Evolutionary conservation across 2,888 invertebrate species (phyloP), one percentile per base, ranked within the genome.

Genomic region (Metopia argyrocephala): DNA sequence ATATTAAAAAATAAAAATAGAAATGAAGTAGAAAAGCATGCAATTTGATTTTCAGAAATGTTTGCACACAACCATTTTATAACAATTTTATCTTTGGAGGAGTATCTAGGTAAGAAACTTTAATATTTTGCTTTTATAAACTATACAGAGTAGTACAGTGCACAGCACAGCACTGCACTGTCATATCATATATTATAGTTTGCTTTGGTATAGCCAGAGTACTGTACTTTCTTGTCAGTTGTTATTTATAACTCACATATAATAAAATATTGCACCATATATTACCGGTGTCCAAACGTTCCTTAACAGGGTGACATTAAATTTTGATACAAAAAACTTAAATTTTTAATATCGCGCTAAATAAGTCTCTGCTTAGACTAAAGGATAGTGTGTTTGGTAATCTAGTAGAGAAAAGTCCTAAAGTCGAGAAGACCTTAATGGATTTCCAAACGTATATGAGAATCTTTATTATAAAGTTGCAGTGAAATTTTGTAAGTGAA

Each of bases 161-260:
- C 15, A 66, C 12, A 28, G 1, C 18, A 25, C 27, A 52, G 21
- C 50, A 20, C 21, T 6, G 61, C 6, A 12, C 31, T 31, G 12
- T 12, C 38, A 15, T 12, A 38, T 38, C 38, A 38, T 38, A 38
- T 38, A 38, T 38, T 38, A 38, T 38, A 4, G 38, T 9, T n/a
- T 28, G 12, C 28, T 61, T 48, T 9, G 48, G 4, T 45, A 64
- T 38, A 38, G 38, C 54, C n/a, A n/a, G n/a, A 4, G 48, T 31
- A 38, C 27, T 48, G 12, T 28, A 59, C 57, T 65, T 45, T 27
- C 61, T 48, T 70, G 70, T 66, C 75, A 79, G 70, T 70, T 66
- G 75, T 54, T 66, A 76, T 76, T 79, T 79, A 79, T 76, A 71
- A 62, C 70, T 27, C 70, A 56, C 66, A 71, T 56, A 61, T 50